Conservation (phyloP, 1,140 invertebrate species). For the Lordiphosa stackelbergi region DNA sequence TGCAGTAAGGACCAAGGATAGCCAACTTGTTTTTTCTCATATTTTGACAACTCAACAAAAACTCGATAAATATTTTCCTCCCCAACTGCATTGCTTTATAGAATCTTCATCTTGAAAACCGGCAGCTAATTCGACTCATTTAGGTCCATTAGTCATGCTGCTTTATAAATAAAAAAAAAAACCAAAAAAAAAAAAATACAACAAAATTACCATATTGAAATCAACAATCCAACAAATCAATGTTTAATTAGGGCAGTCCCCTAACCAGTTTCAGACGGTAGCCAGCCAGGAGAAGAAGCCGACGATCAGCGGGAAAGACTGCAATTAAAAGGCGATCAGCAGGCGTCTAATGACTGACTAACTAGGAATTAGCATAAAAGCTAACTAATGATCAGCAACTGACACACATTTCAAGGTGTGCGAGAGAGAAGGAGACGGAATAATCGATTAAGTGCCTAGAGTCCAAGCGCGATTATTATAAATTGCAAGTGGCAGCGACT, state of each 20-base stretch:
- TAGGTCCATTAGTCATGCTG: slow-evolving; percentile 55
- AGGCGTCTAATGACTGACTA: slow-evolving; percentile 36
- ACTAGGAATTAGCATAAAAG: slow-evolving; percentile 54
- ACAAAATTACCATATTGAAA: slow-evolving; percentile 55
- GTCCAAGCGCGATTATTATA: slow-evolving; percentile 68
- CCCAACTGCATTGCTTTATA: background rate
- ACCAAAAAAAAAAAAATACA: slow-evolving; percentile 5
- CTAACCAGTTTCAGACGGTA: slow-evolving; percentile 21
- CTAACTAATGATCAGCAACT: slow-evolving; percentile 38
- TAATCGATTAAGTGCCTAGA: slow-evolving; percentile 70
- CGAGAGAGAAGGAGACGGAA: slow-evolving; percentile 6
- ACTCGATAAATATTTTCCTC: background rate
- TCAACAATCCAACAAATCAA: slow-evolving; percentile 53
- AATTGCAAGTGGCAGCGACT: slow-evolving; percentile 65
- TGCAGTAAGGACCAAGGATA: too few relatives aligned
- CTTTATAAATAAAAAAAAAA: slow-evolving; percentile 10
- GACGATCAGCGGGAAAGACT: slow-evolving; percentile 25
- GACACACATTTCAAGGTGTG: slow-evolving; percentile 51
- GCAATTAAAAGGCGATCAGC: slow-evolving; percentile 68
- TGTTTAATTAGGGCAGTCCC: slow-evolving; percentile 47
- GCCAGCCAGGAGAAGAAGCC: slow-evolving; percentile 19
- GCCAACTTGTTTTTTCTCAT: too few relatives aligned
- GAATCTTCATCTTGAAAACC: slow-evolving; percentile 15
- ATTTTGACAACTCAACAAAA: background rate
- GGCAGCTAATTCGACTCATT: slow-evolving; percentile 53